phyloP scores from a whole-genome alignment of 2,888 invertebrate species.

The Zonitis immaculata region DNA sequence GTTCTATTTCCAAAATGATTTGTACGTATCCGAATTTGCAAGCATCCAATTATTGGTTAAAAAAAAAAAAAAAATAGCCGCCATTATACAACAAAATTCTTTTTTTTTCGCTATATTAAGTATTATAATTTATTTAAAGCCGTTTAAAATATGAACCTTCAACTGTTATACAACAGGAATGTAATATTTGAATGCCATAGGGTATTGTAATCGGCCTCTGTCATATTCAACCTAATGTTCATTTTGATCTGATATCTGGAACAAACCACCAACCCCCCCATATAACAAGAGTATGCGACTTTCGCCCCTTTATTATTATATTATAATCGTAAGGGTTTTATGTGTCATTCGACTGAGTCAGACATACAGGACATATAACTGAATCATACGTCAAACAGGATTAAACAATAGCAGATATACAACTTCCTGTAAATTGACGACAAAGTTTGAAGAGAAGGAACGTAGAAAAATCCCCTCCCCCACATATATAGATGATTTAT shows the following conservation, averaged over 20 bases:
- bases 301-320: background rate
- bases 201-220: slow-evolving; percentile 19
- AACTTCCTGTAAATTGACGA: slow-evolving; percentile 15
- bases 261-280: background rate
- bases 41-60: background rate
- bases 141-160: too few species aligned
- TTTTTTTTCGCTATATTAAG: too few species aligned
- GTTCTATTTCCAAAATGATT: slow-evolving; percentile 15
- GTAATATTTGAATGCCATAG: slow-evolving; percentile 17
- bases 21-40: slow-evolving; percentile 18
- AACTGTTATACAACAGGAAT: background rate
- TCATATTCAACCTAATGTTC: slow-evolving; percentile 18
- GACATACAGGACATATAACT: slow-evolving; percentile 20
- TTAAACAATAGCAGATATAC: slow-evolving; percentile 19
- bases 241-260: slow-evolving; percentile 14
- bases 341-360: slow-evolving; percentile 15
- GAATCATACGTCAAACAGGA: slow-evolving; percentile 21
- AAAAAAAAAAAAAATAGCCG: too few species aligned
- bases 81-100: too few species aligned
- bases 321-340: slow-evolving; percentile 3
- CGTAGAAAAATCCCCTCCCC: slow-evolving; percentile 8
- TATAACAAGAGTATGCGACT: background rate
- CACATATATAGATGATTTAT: slow-evolving; percentile 22
- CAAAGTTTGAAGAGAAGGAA: background rate
- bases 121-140: too few species aligned